Evolutionary conservation across 2,113 vertebrate genomes (phyloP).

Genomic region (Phyllostomus hastatus): DNA sequence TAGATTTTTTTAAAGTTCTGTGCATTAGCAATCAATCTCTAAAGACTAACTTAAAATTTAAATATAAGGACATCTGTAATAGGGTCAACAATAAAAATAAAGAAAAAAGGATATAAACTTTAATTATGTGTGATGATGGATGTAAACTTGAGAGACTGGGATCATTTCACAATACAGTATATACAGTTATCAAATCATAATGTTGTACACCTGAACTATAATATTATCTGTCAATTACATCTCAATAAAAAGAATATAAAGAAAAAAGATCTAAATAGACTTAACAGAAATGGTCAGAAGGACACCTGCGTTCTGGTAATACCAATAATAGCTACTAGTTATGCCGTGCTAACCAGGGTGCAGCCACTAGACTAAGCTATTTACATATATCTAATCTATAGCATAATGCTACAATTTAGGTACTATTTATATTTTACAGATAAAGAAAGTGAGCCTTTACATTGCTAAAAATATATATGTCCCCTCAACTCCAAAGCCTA

Average conservation of each 20-base stretch:
- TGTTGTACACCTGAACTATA: too few species aligned
- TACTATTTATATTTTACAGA: not conserved
- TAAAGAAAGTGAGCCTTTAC: not conserved
- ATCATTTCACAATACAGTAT: too few species aligned
- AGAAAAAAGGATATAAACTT: too few species aligned
- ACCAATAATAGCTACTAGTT: not conserved
- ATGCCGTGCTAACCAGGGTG: not conserved
- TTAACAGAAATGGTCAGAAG: not conserved
- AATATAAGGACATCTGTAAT: not conserved
- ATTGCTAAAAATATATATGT: not conserved
- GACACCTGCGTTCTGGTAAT: not conserved
- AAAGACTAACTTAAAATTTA: constrained; percentile 21
- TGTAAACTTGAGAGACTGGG: too few species aligned
- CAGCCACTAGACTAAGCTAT: not conserved
- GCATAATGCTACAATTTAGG: not conserved
- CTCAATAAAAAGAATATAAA: too few species aligned
- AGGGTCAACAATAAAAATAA: too few species aligned
- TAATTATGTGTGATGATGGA: too few species aligned
- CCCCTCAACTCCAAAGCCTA: not conserved
- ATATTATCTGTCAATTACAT: too few species aligned
- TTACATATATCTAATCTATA: not conserved
- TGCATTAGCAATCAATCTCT: not conserved
- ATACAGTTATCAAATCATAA: too few species aligned
- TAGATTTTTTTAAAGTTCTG: not conserved
- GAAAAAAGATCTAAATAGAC: constrained; percentile 4